phyloP scores from a whole-genome alignment of 2,888 invertebrate genomes.

The Xylocampa areola region DNA sequence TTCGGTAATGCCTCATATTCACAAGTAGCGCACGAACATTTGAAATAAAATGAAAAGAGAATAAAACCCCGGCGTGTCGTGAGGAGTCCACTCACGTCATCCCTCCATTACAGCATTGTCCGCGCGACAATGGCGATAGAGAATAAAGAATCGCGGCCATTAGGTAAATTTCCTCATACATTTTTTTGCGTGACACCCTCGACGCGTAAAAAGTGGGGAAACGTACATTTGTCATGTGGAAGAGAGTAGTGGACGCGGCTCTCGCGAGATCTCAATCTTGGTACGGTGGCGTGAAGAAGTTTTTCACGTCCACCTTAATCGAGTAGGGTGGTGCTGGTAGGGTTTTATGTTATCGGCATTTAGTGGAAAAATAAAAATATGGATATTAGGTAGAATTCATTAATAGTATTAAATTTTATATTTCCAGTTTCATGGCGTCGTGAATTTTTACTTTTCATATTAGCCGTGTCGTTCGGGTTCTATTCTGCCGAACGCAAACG shows the following conservation, averaged over 20 bases:
- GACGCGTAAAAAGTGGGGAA: constrained; percentile 80
- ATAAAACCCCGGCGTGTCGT: constrained; percentile 66
- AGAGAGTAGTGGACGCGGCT: constrained; percentile 58
- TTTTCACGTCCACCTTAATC: constrained; percentile 74
- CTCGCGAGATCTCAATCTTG: constrained; percentile 83
- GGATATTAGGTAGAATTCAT: too few species aligned
- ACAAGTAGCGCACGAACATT: constrained; percentile 65
- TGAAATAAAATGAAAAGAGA: constrained; percentile 72
- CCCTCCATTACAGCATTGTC: constrained; percentile 89
- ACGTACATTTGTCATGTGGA: constrained; percentile 84
- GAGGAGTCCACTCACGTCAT: constrained; percentile 85
- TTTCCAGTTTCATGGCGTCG: too few species aligned
- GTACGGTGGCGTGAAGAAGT: constrained; percentile 63
- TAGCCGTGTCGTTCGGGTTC: too few species aligned
- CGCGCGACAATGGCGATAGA: constrained; percentile 85
- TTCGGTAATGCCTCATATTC: constrained; percentile 58
- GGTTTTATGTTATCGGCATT: constrained; percentile 23
- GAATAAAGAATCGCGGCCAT: constrained; percentile 89
- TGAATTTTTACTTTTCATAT: too few species aligned
- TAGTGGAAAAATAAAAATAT: not conserved
- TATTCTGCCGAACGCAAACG: too few species aligned
- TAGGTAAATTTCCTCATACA: constrained; percentile 90
- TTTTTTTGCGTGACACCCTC: constrained; percentile 88
- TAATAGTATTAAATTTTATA: too few species aligned
- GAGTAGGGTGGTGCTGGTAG: constrained; percentile 67